Conservation (phyloP, 2,113 vertebrate species). For the Amphilophus citrinellus region DNA sequence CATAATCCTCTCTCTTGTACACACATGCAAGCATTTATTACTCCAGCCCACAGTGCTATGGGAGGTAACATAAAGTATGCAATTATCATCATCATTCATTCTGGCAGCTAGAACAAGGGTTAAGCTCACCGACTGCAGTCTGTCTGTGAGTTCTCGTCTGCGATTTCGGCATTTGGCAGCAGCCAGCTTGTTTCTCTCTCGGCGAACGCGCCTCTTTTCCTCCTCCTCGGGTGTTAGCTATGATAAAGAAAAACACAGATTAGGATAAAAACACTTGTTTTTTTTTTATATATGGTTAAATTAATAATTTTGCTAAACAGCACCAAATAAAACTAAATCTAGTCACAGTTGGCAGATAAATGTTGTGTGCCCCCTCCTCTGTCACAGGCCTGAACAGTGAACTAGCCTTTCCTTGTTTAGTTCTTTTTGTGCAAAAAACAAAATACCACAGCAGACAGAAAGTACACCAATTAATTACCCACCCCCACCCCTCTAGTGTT, state of each 20-base stretch:
- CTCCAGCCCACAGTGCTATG: not conserved
- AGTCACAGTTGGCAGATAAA: slow-evolving; percentile 1
- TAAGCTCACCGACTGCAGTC: slow-evolving; percentile 91
- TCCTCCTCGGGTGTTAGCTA: slow-evolving; percentile 95
- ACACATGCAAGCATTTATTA: slow-evolving; percentile 40
- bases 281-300: not conserved
- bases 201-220: slow-evolving; percentile 90
- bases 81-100: slow-evolving; percentile 48
- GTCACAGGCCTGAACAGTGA: not conserved
- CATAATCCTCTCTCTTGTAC: slow-evolving; percentile 15
- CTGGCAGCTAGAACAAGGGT: slow-evolving; percentile 26
- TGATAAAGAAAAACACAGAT: not conserved
- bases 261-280: not conserved
- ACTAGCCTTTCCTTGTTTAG: not conserved
- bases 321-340: slow-evolving; percentile 5
- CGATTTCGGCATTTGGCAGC: slow-evolving; percentile 96
- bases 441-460: not conserved
- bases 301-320: not conserved
- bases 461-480: not conserved
- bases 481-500: not conserved
- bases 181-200: slow-evolving; percentile 94
- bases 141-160: slow-evolving; percentile 92
- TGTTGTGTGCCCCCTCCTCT: not conserved
- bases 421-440: not conserved
- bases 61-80: slow-evolving; percentile 14